Evolutionary conservation across 2,888 invertebrate species (phyloP), one percentile per base, ranked within the genome.

Genomic region (Unio pictorum): DNA sequence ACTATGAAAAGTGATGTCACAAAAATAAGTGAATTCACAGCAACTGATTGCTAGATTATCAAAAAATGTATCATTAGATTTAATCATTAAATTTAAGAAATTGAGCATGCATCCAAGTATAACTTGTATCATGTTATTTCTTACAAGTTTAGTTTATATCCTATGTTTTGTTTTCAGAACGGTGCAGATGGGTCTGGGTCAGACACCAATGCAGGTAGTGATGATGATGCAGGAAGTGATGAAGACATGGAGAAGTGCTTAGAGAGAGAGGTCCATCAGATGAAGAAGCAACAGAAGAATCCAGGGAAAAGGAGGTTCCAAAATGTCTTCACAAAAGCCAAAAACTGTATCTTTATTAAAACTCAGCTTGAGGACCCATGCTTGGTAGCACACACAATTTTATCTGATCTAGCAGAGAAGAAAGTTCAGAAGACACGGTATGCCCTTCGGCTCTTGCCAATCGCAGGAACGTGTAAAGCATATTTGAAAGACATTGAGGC

Each of bases 281-380:
- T 88, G 6, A 85, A 85, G 73, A 75, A 45, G 45, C 45, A 45
- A 45, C 45, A 81, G 8, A 67, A 71, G 7, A 69, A 75, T 7
- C 62, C 67, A 28, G 54, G 65, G 15, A 71, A 81, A 57, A 80
- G 85, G 66, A 83, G 91, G 71, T 91, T 91, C 71, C 88, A 87
- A 91, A 93, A 93, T 30, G 93, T 96, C 0, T 94, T 95, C 79
- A 95, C 96, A 0, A 95, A 95, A 66, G 94, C 95, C 0, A 94
- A 94, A 64, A 96, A 96, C 89, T 93, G 95, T 83, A 91, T 97
- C 75, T 98, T 98, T 85, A 95, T 98, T 75, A 93, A 93, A 88
- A 95, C 95, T 1, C 94, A 82, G 20, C 66, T 96, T 63, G 92
- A 93, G 58, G 93, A 95, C 90, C 96, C 96, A 5, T 93, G 94